Base-by-base conservation (phyloP, 2,797 vertebrate species). In the Sebastolobus alascanus region DNA sequence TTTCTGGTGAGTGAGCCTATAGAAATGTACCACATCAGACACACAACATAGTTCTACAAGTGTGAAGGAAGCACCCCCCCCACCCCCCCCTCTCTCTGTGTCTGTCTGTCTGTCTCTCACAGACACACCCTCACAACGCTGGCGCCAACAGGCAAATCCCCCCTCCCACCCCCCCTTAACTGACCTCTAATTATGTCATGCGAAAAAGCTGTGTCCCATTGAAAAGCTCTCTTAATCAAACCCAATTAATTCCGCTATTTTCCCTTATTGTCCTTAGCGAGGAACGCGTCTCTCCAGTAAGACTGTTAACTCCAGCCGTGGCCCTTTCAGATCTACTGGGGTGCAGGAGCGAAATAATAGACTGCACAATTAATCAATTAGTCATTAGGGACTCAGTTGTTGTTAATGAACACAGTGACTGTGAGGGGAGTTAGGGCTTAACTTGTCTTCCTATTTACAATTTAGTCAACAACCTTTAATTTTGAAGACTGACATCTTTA, bases 181-280 rank as follows among this genome's bases (percentile, higher is more conserved):
- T 95, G 95, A 96, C 95, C 95, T 95, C 93, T 86, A 95, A 96
- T 97, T 96, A 96, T 96, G 96, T 97, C 96, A 96, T 96, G 96
- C 94, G 94, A 95, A 96, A 96, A 96, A 96, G 89, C 95, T 92
- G 92, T 94, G 92, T 94, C 95, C 95, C 93, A 95, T 95, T 96
- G 92, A 95, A 96, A 96, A 94, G 93, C 94, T 94, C 90, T 84
- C 93, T 95, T 94, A 96, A 96, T 97, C 96, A 97, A 95, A 95
- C 94, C 95, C 95, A 94, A 96, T 97, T 97, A 97, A 96, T 97
- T 97, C 97, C 95, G 94, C 97, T 95, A 92, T 93, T 94, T 96
- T 96, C 93, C 93, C 95, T 93, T 95, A 95, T 97, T 97, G 96
- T 96, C 90, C 94, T 86, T 66, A 83, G 55, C 84, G 88, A 91